Percentiles rank a stretch among this genome's conserved stretches.
Conservation (phyloP, 2,888 invertebrate species). For the Helicoverpa assulta region DNA sequence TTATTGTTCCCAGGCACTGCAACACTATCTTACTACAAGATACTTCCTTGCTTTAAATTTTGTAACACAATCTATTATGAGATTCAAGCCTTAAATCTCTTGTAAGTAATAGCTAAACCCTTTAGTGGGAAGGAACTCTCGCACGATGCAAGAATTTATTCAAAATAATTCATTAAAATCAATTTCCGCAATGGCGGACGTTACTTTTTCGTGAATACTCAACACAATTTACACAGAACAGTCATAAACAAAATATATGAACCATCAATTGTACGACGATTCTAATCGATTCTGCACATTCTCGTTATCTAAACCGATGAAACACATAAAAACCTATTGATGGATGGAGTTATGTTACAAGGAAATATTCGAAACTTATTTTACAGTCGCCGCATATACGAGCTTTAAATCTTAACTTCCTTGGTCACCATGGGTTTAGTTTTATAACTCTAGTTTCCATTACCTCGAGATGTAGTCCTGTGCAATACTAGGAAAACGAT, state of each 20-base stretch:
- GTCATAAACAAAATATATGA: slow-evolving; percentile 41
- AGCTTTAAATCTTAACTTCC: slow-evolving; percentile 69
- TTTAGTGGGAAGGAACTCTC: background rate
- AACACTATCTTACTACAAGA: slow-evolving; percentile 31
- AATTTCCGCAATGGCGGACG: background rate
- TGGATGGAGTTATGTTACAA: slow-evolving; percentile 59
- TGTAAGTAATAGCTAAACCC: background rate
- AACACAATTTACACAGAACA: slow-evolving; percentile 33
- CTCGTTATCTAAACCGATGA: slow-evolving; percentile 55
- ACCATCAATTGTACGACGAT: slow-evolving; percentile 38
- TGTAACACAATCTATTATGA: background rate
- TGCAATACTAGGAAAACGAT: slow-evolving; percentile 69
- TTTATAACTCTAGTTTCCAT: slow-evolving; percentile 76
- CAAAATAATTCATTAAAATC: background rate
- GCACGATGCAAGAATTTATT: background rate
- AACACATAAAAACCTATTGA: slow-evolving; percentile 53
- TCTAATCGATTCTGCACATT: slow-evolving; percentile 45
- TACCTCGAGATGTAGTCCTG: slow-evolving; percentile 67
- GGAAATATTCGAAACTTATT: slow-evolving; percentile 64
- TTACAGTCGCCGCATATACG: slow-evolving; percentile 64
- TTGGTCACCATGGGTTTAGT: slow-evolving; percentile 71
- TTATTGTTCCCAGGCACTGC: slow-evolving; percentile 55
- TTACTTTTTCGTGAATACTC: slow-evolving; percentile 16
- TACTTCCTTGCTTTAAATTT: slow-evolving; percentile 42
- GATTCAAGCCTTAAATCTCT: background rate